These are phyloP conservation scores for Panopea generosa DNA, from an alignment of 2,888 invertebrate species.

Conservation along the genomic window DNA sequence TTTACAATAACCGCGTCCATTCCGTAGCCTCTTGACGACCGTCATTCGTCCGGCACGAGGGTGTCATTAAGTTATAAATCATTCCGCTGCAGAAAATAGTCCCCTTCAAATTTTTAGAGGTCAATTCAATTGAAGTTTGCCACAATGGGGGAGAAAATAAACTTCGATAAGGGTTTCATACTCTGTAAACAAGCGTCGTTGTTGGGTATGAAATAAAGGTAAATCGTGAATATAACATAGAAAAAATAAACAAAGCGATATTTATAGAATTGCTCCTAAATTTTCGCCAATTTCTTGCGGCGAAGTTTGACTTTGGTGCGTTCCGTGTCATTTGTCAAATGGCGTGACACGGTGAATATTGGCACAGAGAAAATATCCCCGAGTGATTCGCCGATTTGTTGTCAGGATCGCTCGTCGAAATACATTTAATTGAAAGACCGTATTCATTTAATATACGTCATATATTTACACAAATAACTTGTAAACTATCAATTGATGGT, in stretches of 20 bases:
- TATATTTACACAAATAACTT: conserved; percentile 6
- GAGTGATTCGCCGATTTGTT: background rate
- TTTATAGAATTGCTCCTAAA: conserved; percentile 3
- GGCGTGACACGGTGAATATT: background rate
- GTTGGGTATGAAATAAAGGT: conserved; percentile 21
- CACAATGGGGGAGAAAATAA: conserved; percentile 53
- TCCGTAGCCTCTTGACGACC: conserved; percentile 28
- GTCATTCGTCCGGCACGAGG: conserved; percentile 40
- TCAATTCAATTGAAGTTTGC: conserved; percentile 52
- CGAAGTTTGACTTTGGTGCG: conserved; percentile 1
- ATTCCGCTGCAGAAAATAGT: conserved; percentile 50
- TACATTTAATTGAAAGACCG: background rate
- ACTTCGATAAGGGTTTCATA: conserved; percentile 45
- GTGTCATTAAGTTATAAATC: conserved; percentile 56
- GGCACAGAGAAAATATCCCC: background rate
- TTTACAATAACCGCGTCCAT: conserved; percentile 26
- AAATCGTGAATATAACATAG: conserved; percentile 6
- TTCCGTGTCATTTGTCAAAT: background rate
- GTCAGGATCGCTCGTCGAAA: background rate
- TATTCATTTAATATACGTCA: conserved; percentile 2
- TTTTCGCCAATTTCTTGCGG: conserved; percentile 6
- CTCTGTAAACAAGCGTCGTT: conserved; percentile 45
- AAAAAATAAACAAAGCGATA: conserved; percentile 5
- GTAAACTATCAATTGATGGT: conserved; percentile 7
- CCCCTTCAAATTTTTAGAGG: conserved; percentile 45